Base-by-base conservation (phyloP, 2,113 vertebrate genomes). In the Cebidichthys violaceus region DNA sequence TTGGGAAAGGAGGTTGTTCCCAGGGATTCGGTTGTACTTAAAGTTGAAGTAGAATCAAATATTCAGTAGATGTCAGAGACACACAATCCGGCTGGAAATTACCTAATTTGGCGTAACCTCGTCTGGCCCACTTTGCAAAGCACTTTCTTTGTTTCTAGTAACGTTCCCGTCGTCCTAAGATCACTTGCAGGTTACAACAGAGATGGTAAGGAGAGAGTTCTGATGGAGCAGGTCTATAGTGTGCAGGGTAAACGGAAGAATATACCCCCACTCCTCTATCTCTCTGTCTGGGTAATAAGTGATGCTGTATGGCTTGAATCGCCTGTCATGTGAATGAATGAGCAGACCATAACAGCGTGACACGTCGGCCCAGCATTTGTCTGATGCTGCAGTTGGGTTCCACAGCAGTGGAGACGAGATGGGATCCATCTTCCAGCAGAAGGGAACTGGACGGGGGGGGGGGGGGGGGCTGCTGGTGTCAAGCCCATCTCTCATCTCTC, bases 291-390 rank as follows among this genome's bases (percentile, higher is more conserved):
- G 76, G 9, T 79, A 70, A 88, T 82, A 22, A 83, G 75, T 72
- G 86, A 81, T 80, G 89, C 66, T 82, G 78, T 74, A 13, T 52
- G 61, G 65, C 61, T n/a, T 75, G 76, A 77, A 86, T 70, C 60
- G 83, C 71, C 73, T 88, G 89, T 90, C 88, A 90, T 70, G 55
- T 88, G 77, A 90, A 83, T 86, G 90, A 81, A 85, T 57, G 81
- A 82, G 78, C 82, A 75, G 83, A 59, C 50, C 18, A 67, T 50
- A 29, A 27, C 20, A 43, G 43, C 6, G 60, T 77, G 86, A 88
- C 81, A 75, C 4, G 17, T 54, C 29, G 7, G 55, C 68, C 47
- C 62, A 57, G 76, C 72, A 50, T 91, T 85, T 39, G 50, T 85
- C 82, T 86, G 75, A 71, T 85, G 72, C 27, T 74, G 74, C 57